phyloP scores from a whole-genome alignment of 2,888 invertebrate species.

The Hoplodrina ambigua region DNA sequence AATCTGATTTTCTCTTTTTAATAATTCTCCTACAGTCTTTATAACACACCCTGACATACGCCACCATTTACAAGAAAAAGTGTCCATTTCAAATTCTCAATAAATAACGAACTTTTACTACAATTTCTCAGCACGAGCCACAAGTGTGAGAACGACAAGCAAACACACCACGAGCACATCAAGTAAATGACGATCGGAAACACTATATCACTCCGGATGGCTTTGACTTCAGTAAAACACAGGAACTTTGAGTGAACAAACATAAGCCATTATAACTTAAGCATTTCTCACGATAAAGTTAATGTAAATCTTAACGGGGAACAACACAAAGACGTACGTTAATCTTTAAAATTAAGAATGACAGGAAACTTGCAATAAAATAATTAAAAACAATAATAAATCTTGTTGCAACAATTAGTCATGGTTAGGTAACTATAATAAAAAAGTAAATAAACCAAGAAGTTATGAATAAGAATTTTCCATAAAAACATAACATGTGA shows the following conservation, averaged over 20 bases:
- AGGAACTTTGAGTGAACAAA: conserved; percentile 4
- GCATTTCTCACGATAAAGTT: conserved; percentile 20
- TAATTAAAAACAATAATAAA: not conserved
- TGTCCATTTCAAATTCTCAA: conserved; percentile 13
- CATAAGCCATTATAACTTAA: conserved; percentile 20
- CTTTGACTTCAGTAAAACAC: conserved; percentile 10
- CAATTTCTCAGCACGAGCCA: conserved; percentile 28
- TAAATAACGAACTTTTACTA: conserved; percentile 30
- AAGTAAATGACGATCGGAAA: conserved; percentile 46
- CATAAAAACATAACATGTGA: no score
- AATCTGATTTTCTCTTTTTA: no score
- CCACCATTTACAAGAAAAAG: not conserved
- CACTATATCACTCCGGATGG: conserved; percentile 29
- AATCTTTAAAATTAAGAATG: not conserved
- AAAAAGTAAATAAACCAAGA: not conserved
- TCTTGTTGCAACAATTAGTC: not conserved
- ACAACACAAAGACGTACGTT: not conserved
- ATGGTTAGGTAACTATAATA: conserved; percentile 8
- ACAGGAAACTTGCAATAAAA: conserved; percentile 20
- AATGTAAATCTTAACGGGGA: conserved; percentile 19
- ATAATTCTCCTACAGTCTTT: no score
- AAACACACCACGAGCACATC: conserved; percentile 1
- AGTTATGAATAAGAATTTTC: conserved; percentile 23
- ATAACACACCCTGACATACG: not conserved
- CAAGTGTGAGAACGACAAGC: conserved; percentile 28